A percentile compares a stretch with the other conserved stretches of the same genome.
Conservation (phyloP, 2,113 vertebrate genomes). For the Lepidothrix coronata region DNA sequence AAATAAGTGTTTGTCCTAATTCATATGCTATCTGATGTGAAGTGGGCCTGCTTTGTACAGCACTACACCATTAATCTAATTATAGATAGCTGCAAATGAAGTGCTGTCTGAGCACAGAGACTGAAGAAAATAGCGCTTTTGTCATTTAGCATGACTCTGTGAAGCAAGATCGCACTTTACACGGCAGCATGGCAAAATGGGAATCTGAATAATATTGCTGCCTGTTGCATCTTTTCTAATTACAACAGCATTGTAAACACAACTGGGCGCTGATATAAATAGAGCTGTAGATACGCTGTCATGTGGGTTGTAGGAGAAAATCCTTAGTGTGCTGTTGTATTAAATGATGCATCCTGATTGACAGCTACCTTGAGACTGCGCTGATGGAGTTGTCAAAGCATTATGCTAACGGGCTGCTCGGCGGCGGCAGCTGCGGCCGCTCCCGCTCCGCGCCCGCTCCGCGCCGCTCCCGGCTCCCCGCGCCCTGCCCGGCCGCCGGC, state of each 20-base stretch:
- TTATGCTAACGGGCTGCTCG: constrained; percentile 80
- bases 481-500: neutral
- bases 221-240: constrained; percentile 89
- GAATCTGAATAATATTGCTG: constrained; percentile 75
- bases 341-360: constrained; percentile 96
- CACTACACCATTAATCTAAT: constrained; percentile 96
- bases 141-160: constrained; percentile 80
- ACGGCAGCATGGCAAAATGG: constrained; percentile 72
- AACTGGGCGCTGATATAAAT: constrained; percentile 85
- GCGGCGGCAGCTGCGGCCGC: constrained; percentile 75
- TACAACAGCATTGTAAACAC: constrained; percentile 84
- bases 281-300: constrained; percentile 94
- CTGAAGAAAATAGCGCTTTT: constrained; percentile 82
- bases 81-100: constrained; percentile 93
- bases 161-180: constrained; percentile 77
- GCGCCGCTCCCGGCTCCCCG: neutral
- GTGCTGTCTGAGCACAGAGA: constrained; percentile 80
- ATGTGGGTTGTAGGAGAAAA: constrained; percentile 81
- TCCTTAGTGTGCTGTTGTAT: constrained; percentile 90
- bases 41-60: constrained; percentile 86
- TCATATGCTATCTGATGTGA: constrained; percentile 90
- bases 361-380: constrained; percentile 96
- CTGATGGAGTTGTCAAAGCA: constrained; percentile 97
- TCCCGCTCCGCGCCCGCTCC: neutral
- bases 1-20: constrained; percentile 95